Evolutionary conservation across 2,888 invertebrate genomes (phyloP).

Genomic region (Amblyjoppa proteus): DNA sequence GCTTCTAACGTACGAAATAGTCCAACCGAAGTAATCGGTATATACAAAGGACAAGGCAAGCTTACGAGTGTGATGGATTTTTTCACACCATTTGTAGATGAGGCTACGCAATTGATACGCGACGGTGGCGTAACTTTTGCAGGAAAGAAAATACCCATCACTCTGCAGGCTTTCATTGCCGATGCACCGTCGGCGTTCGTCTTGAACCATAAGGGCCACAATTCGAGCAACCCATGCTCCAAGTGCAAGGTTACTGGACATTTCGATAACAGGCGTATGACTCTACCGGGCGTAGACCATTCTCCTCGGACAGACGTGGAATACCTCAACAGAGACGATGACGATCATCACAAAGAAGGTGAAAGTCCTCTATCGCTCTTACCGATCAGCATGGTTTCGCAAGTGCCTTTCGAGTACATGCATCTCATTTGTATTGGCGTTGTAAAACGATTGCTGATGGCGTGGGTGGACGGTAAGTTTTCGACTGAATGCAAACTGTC

Average conservation of each 20-base stretch:
- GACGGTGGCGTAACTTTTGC: conserved; percentile 53
- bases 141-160: conserved; percentile 42
- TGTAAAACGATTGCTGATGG: conserved; percentile 56
- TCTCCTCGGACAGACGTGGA: conserved; percentile 61
- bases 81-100: conserved; percentile 61
- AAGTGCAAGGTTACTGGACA: conserved; percentile 68
- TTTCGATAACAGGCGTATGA: conserved; percentile 50
- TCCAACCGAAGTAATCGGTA: conserved; percentile 60
- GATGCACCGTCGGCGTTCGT: conserved; percentile 71
- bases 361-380: conserved; percentile 54
- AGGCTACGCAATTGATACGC: conserved; percentile 45
- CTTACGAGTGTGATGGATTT: conserved; percentile 63
- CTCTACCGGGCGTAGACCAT: conserved; percentile 61
- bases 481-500: conserved; percentile 29
- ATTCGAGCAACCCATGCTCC: conserved; percentile 65
- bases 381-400: conserved; percentile 62
- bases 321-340: conserved; percentile 58
- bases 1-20: conserved; percentile 45
- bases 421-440: conserved; percentile 65
- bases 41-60: conserved; percentile 68
- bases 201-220: conserved; percentile 62
- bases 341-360: conserved; percentile 60
- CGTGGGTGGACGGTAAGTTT: conserved; percentile 55
- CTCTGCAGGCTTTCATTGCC: conserved; percentile 62
- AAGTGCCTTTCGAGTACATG: conserved; percentile 68